Evolutionary conservation across 2,888 invertebrate species (phyloP).

Genomic region (Abrostola triplasia): DNA sequence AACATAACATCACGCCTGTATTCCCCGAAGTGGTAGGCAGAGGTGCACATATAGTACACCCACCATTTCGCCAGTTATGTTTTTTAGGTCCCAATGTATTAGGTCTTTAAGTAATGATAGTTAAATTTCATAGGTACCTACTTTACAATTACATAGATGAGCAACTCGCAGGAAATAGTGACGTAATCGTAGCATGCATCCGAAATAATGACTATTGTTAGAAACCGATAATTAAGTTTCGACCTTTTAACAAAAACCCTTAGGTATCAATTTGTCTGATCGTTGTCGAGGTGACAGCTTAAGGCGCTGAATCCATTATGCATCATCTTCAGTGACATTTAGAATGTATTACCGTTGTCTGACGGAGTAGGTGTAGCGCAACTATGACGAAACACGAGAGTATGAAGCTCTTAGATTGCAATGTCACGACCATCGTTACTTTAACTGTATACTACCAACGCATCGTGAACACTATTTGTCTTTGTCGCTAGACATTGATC

Average conservation of each 20-base stretch:
- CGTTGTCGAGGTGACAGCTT: conserved; percentile 65
- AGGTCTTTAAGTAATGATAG: too few relatives aligned
- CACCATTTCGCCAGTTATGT: too few relatives aligned
- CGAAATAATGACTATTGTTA: neutral
- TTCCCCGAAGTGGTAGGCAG: too few relatives aligned
- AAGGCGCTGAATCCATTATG: conserved; percentile 77
- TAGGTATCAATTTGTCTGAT: conserved; percentile 43
- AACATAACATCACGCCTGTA: too few relatives aligned
- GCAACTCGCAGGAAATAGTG: neutral
- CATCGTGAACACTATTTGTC: conserved; percentile 39
- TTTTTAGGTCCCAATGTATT: too few relatives aligned
- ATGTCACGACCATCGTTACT: conserved; percentile 48
- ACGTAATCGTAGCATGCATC: neutral
- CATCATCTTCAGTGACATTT: conserved; percentile 83
- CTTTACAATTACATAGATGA: neutral
- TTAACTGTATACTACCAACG: conserved; percentile 26
- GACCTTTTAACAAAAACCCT: conserved; percentile 20
- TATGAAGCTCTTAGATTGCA: conserved; percentile 58
- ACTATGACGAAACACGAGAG: conserved; percentile 59
- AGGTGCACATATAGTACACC: too few relatives aligned
- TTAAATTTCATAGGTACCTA: too few relatives aligned
- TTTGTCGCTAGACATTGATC: conserved; percentile 31
- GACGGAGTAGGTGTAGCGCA: conserved; percentile 74
- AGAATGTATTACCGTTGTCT: conserved; percentile 81
- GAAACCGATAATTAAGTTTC: conserved; percentile 6